Evolutionary conservation across 1,140 invertebrate species (phyloP), one percentile per base, ranked within the genome.

Genomic region (Paraescarpia echinospica): DNA sequence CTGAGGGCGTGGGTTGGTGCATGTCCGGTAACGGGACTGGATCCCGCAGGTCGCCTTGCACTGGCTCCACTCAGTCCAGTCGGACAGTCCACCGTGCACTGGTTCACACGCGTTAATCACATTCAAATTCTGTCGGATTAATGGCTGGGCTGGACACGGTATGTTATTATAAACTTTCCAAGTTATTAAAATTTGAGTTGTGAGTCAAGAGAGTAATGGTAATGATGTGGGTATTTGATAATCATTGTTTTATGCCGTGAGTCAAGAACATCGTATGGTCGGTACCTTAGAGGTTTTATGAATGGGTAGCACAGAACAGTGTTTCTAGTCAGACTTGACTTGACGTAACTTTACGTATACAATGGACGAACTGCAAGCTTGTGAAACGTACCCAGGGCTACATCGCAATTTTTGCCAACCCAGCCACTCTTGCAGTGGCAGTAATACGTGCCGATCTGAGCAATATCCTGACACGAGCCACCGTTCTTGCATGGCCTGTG

Each of bases 31-130:
- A 33, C 93, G 94, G 14, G 95, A 93, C 33, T 95, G 95, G 1
- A 93, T 93, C 33, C 95, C 95, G 94, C 95, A 96, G 14, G 93
- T 93, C 18, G 94, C 77, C 1, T 95, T 94, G 93, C 95, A 95
- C 5, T 93, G 92, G 31, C 94, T 93, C 95, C 95, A 96, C n/a
- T 94, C 91, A 4, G 94, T 93, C 95, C 95, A 96, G 4, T 92
- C 92, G 14, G 95, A 95, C 95, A 95, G 95, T 27, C 93, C 93
- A 33, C 95, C 95, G 93, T 96, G 92, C 33, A 95, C 94, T 35
- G 95, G 59, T 77, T 4, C 18, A 77, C 59, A 77, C 59, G 14
- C 59, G 59, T 77, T 77, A 77, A 77, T 77, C 18, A 77, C 48
- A 51, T 51, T 51, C 48, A 51, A 18, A 51, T 51, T 18, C 8